Percentiles rank a stretch among this genome's conserved stretches.
These are phyloP conservation scores for Rhinatrema bivittatum DNA, from an alignment of 2,797 vertebrate species.

Conservation along the genomic window DNA sequence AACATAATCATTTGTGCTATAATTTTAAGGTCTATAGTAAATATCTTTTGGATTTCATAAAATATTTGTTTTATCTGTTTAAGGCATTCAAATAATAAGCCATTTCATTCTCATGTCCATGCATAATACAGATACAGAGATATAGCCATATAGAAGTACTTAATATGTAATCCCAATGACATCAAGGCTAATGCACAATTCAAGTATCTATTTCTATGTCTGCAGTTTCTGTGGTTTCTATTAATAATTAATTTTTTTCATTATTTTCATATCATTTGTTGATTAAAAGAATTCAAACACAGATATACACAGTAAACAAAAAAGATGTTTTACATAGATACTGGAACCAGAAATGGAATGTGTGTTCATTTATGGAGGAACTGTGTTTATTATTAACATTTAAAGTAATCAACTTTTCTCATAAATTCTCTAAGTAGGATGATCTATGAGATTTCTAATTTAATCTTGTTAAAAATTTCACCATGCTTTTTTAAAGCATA, in stretches of 20 bases:
- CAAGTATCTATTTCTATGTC: conserved; percentile 25
- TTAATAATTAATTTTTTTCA: conserved; percentile 46
- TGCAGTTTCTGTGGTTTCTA: conserved; percentile 41
- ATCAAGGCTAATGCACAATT: conserved; percentile 28
- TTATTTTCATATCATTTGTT: conserved; percentile 46
- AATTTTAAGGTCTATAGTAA: too few relatives aligned
- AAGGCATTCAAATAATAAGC: background rate
- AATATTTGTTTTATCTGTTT: background rate
- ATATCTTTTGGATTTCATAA: too few relatives aligned
- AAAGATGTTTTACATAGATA: conserved; percentile 35
- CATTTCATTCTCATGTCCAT: conserved; percentile 16
- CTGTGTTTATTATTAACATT: conserved; percentile 68
- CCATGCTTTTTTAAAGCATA: conserved; percentile 99
- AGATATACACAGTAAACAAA: conserved; percentile 25
- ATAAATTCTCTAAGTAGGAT: conserved; percentile 77
- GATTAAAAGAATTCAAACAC: conserved; percentile 39
- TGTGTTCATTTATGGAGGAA: conserved; percentile 38
- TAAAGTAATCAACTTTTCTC: conserved; percentile 65
- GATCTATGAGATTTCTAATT: conserved; percentile 99
- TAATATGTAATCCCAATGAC: conserved; percentile 32
- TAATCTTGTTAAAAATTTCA: conserved; percentile 97
- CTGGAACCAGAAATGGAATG: conserved; percentile 28
- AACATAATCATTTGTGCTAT: conserved; percentile 9
- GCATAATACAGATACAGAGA: conserved; percentile 23
- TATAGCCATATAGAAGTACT: conserved; percentile 28